Percentiles rank a stretch among this genome's conserved stretches.
These are phyloP conservation scores for Eupeodes luniger DNA, from an alignment of 2,888 invertebrate species.

Conservation along the genomic window DNA sequence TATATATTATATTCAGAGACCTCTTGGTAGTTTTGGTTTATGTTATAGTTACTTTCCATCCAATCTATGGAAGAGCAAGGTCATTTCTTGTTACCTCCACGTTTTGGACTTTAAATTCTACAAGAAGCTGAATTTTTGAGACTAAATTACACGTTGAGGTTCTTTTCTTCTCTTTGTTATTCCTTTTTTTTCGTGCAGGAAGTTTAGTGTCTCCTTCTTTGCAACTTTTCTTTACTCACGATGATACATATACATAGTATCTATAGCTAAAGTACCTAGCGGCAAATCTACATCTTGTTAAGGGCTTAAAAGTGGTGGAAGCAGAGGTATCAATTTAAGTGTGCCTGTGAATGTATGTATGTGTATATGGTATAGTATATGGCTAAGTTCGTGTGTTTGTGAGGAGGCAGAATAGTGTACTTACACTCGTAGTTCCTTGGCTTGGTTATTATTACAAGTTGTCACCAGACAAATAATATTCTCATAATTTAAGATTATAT, in stretches of 20 bases:
- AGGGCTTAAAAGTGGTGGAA: slow-evolving; percentile 15
- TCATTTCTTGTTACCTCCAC: slow-evolving; percentile 33
- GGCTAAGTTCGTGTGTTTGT: neutral
- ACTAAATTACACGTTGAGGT: slow-evolving; percentile 56
- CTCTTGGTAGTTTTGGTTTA: slow-evolving; percentile 37
- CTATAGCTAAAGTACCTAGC: slow-evolving; percentile 11
- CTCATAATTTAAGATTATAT: slow-evolving; percentile 79
- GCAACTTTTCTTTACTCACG: slow-evolving; percentile 4
- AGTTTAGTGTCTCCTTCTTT: slow-evolving; percentile 49
- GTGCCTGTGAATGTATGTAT: neutral
- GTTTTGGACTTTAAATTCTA: slow-evolving; percentile 25
- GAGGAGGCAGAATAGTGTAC: slow-evolving; percentile 18
- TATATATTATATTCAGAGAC: neutral
- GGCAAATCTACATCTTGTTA: slow-evolving; percentile 67
- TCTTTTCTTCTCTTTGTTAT: neutral
- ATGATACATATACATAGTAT: neutral
- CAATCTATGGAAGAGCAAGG: slow-evolving; percentile 44
- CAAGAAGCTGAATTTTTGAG: slow-evolving; percentile 33
- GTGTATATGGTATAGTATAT: no score
- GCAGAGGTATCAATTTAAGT: neutral
- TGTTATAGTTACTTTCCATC: slow-evolving; percentile 33
- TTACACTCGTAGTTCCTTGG: slow-evolving; percentile 31
- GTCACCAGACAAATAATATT: slow-evolving; percentile 78
- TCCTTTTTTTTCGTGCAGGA: slow-evolving; percentile 1
- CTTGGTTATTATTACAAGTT: slow-evolving; percentile 78